These are phyloP conservation scores for Numenius arquata DNA, from an alignment of 2,113 vertebrate genomes.

Conservation along the genomic window DNA sequence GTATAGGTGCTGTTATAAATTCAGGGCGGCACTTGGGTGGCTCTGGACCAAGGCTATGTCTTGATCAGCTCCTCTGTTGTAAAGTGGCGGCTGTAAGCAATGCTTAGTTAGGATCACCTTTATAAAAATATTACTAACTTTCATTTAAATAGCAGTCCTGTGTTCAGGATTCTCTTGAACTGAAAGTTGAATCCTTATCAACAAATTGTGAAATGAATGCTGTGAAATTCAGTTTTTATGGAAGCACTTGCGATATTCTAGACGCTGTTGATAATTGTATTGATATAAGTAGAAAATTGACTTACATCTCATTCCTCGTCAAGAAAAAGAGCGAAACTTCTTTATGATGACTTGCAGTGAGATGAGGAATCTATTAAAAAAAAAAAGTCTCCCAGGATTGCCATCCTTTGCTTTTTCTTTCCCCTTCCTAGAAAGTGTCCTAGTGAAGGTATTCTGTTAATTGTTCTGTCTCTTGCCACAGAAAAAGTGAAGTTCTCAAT, in stretches of 20 bases:
- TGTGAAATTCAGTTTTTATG: background rate
- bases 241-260: background rate
- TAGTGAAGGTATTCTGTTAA: background rate
- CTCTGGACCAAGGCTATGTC: background rate
- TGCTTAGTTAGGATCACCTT: background rate
- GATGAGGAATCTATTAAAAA: background rate
- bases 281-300: background rate
- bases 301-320: background rate
- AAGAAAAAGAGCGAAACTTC: background rate
- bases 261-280: background rate
- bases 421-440: background rate
- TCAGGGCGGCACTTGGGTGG: background rate
- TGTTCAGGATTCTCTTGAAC: background rate
- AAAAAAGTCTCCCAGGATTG: background rate
- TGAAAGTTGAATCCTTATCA: background rate
- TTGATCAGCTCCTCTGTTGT: background rate
- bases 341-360: background rate
- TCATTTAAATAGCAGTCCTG: background rate
- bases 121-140: background rate
- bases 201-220: background rate
- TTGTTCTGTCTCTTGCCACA: background rate
- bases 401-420: background rate
- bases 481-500: background rate
- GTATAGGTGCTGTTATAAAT: background rate
- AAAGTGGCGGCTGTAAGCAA: background rate